A percentile compares a stretch with the other conserved stretches of the same genome.
Conservation (phyloP, 2,797 vertebrate genomes). For the Artibeus lituratus region DNA sequence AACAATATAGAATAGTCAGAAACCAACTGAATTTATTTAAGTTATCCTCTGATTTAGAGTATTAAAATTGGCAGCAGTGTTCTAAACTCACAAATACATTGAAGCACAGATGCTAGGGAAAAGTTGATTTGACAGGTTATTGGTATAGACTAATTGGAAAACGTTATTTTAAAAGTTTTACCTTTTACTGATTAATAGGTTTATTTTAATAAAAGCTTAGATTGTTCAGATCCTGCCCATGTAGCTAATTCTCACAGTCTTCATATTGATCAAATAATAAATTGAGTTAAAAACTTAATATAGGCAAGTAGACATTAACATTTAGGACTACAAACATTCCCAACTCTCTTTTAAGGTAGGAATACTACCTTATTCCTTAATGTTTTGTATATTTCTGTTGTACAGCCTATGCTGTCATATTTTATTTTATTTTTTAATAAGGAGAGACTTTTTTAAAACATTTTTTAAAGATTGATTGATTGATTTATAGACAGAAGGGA, state of each 20-base stretch:
- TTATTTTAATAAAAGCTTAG: constrained; percentile 25
- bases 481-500: too few relatives aligned
- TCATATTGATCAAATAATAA: constrained; percentile 1
- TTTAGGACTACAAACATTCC: neutral
- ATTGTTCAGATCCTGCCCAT: neutral
- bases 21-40: neutral
- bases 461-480: too few relatives aligned
- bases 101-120: neutral
- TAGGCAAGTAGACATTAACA: neutral
- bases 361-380: neutral
- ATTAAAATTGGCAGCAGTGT: neutral
- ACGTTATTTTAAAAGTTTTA: neutral
- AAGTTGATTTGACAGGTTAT: neutral
- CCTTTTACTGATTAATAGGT: neutral
- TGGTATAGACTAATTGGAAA: neutral
- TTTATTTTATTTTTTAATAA: neutral
- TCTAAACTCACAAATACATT: neutral
- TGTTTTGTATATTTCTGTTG: neutral
- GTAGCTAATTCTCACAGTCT: neutral
- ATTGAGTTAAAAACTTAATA: neutral
- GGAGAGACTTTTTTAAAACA: too few relatives aligned
- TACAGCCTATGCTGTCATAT: neutral
- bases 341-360: neutral
- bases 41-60: neutral
- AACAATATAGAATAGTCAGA: neutral